Evolutionary conservation across 2,113 vertebrate genomes (phyloP), one percentile per base, ranked within the genome.

Genomic region (Caranx ignobilis): DNA sequence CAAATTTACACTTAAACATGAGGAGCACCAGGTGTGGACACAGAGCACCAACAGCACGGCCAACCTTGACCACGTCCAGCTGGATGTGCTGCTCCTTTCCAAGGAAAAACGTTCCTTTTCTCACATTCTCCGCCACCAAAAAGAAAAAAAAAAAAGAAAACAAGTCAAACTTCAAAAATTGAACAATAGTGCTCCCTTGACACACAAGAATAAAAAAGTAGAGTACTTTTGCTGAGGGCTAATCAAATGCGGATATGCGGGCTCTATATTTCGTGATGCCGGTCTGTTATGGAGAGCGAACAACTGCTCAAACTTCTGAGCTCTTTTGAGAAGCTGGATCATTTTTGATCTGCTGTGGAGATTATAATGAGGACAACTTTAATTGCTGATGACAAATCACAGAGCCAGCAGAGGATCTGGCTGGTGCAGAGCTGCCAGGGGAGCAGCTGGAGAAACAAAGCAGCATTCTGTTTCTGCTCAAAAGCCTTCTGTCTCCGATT

Each of bases 371-470:
- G 63, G 68, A 84, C 73, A 55, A 81, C 52, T 83, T 73, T 84
- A 88, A 92, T 85, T 89, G 77, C 78, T 56, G 81, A 82, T 90
- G 85, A 92, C 82, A 87, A 91, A 88, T 86, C 78, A 45, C 31
- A 4, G 62, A 71, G 76, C 81, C 80, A 72, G 72, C 45, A 64
- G 68, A 88, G 57, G 79, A 85, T 88, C 75, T 75, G 71, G 60
- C 66, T 31, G 41, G 19, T 71, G 76, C 74, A 37, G 57, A 1
- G 1, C 50, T 79, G 87, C 90, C 90, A 89, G 65, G 66, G 67
- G 73, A 91, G 86, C 91, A 92, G 87, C 89, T 91, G 85, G 77
- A 90, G 85, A 89, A 88, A 90, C 90, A 91, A 90, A 91, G 82
- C 67, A 9, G 68, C 77, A 72, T 89, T 88, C 86, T 85, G 88